These are phyloP conservation scores for Chironomus striatipennis DNA, from an alignment of 1,140 invertebrate genomes.

Conservation along the genomic window DNA sequence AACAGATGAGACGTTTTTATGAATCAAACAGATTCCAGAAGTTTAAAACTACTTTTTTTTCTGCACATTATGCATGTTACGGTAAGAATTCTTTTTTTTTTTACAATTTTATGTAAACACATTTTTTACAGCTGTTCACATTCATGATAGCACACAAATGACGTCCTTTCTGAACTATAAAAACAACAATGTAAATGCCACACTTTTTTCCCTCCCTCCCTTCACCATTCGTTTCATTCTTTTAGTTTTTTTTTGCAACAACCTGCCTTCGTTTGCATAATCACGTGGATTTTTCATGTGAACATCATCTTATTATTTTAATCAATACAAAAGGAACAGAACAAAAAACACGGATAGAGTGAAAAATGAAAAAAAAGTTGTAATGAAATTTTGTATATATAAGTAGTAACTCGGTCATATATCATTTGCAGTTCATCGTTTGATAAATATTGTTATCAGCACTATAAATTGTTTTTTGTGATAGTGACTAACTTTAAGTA, in stretches of 20 bases:
- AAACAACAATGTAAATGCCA: neutral
- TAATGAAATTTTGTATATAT: neutral
- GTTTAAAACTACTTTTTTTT: neutral
- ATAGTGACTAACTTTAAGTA: neutral
- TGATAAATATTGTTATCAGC: neutral
- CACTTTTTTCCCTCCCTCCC: too few species aligned
- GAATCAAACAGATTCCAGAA: neutral
- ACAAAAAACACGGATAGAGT: neutral
- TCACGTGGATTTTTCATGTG: neutral
- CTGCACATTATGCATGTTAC: neutral
- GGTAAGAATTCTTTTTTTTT: too few species aligned
- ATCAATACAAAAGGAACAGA: neutral
- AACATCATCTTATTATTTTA: too few species aligned
- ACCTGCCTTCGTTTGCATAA: neutral
- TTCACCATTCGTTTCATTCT: too few species aligned
- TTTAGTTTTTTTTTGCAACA: neutral
- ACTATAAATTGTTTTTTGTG: too few species aligned
- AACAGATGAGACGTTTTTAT: neutral
- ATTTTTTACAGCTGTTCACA: neutral
- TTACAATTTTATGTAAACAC: neutral
- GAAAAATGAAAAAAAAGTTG: neutral
- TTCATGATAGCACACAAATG: neutral
- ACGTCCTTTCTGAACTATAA: neutral
- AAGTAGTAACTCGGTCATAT: neutral
- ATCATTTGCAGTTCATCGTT: neutral